A percentile compares a stretch with the other conserved stretches of the same genome.
Conservation (phyloP, 2,113 vertebrate genomes). For the Thunnus thynnus region DNA sequence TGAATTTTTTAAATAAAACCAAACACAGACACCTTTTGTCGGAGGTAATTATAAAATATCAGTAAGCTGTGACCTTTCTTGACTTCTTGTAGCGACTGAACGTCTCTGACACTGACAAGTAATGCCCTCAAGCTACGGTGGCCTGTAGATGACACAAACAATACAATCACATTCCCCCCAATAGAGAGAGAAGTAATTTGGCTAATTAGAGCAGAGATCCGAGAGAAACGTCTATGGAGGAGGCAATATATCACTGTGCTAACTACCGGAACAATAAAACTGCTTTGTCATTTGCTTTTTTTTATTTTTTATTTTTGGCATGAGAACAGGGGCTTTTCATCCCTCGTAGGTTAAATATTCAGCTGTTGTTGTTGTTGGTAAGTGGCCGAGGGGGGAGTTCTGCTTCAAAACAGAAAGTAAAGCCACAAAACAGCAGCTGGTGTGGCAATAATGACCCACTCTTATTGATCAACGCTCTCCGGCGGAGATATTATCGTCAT, state of each 20-base stretch:
- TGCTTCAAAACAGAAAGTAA: constrained; percentile 32
- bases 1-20: too few relatives aligned
- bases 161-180: constrained; percentile 55
- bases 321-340: constrained; percentile 43
- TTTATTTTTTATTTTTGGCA: constrained; percentile 37
- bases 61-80: constrained; percentile 24
- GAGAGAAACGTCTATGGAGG: constrained; percentile 49
- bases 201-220: constrained; percentile 70
- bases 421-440: constrained; percentile 47
- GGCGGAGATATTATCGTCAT: background rate
- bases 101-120: constrained; percentile 19
- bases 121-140: constrained; percentile 35
- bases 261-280: constrained; percentile 71
- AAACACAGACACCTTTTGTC: too few relatives aligned
- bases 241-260: constrained; percentile 63
- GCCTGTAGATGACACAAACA: constrained; percentile 62
- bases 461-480: constrained; percentile 39
- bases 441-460: constrained; percentile 42
- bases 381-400: constrained; percentile 20
- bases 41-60: constrained; percentile 2
- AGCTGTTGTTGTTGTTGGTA: constrained; percentile 42
- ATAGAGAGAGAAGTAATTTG: constrained; percentile 59
- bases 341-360: constrained; percentile 58
- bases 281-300: constrained; percentile 73
- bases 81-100: constrained; percentile 36